Evolutionary conservation across 2,797 vertebrate species (phyloP).

Genomic region (Tapera naevia): DNA sequence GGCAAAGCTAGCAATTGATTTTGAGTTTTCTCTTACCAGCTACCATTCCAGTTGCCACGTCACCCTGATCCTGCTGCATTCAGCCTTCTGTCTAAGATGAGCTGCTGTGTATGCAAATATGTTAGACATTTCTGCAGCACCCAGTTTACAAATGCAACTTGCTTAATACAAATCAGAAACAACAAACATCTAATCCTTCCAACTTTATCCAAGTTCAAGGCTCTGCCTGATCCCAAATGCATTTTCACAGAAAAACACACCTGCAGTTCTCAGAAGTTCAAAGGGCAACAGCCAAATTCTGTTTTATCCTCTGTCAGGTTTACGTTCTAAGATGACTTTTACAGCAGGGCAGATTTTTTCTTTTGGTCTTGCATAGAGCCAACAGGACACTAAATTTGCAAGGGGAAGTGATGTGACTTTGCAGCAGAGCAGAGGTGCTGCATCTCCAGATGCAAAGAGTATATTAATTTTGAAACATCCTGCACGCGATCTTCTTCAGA

Average conservation of each 20-base stretch:
- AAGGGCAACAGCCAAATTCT: neutral
- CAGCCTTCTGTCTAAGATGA: neutral
- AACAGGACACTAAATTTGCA: neutral
- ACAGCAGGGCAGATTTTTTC: neutral
- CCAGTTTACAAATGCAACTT: neutral
- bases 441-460: neutral
- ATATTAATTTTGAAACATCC: neutral
- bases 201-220: neutral
- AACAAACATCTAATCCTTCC: neutral
- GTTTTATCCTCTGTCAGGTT: neutral
- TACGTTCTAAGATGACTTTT: neutral
- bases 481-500: neutral
- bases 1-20: neutral
- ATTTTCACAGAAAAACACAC: neutral
- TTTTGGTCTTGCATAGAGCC: neutral
- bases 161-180: neutral
- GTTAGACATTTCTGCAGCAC: neutral
- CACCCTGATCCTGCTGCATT: neutral
- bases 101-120: neutral
- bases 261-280: neutral
- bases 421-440: neutral
- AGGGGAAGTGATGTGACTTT: neutral
- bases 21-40: neutral
- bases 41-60: neutral
- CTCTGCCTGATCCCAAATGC: neutral